phyloP scores from a whole-genome alignment of 1,140 invertebrate genomes.

The Drosophila sucinea region DNA sequence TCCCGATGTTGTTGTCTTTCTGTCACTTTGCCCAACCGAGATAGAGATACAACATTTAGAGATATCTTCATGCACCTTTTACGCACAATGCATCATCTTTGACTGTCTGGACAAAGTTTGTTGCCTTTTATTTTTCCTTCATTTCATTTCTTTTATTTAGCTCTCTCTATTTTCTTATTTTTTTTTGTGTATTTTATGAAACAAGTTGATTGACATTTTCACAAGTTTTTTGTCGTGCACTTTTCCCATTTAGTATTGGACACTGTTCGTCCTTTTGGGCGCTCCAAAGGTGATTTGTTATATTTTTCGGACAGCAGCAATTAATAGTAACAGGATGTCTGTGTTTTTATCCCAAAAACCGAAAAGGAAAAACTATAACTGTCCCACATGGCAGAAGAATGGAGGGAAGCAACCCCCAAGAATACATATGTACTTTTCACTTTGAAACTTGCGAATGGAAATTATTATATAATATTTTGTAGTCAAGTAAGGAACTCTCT shows the following conservation, averaged over 20 bases:
- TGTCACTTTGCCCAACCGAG: slow-evolving; percentile 63
- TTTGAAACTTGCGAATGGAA: neutral
- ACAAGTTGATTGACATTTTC: slow-evolving; percentile 81
- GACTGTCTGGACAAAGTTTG: slow-evolving; percentile 75
- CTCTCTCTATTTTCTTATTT: slow-evolving; percentile 33
- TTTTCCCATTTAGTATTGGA: slow-evolving; percentile 27
- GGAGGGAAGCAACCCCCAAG: neutral
- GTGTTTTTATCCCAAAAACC: slow-evolving; percentile 50
- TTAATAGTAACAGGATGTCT: slow-evolving; percentile 81
- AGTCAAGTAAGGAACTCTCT: neutral
- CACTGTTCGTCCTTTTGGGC: slow-evolving; percentile 64
- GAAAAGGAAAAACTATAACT: slow-evolving; percentile 32
- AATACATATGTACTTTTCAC: slow-evolving; percentile 1
- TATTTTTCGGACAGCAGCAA: slow-evolving; percentile 82
- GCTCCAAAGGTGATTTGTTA: slow-evolving; percentile 77
- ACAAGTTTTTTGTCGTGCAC: slow-evolving; percentile 77
- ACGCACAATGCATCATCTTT: slow-evolving; percentile 81
- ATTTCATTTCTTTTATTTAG: slow-evolving; percentile 35
- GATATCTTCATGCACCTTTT: slow-evolving; percentile 77
- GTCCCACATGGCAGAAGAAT: slow-evolving; percentile 35
- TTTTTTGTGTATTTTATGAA: slow-evolving; percentile 31
- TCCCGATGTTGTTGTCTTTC: slow-evolving; percentile 44
- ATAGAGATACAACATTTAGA: slow-evolving; percentile 77
- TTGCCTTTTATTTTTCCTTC: slow-evolving; percentile 40
- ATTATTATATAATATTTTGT: no score